phyloP scores from a whole-genome alignment of 2,888 invertebrate genomes.

The Rhopalosiphum nymphaeae region DNA sequence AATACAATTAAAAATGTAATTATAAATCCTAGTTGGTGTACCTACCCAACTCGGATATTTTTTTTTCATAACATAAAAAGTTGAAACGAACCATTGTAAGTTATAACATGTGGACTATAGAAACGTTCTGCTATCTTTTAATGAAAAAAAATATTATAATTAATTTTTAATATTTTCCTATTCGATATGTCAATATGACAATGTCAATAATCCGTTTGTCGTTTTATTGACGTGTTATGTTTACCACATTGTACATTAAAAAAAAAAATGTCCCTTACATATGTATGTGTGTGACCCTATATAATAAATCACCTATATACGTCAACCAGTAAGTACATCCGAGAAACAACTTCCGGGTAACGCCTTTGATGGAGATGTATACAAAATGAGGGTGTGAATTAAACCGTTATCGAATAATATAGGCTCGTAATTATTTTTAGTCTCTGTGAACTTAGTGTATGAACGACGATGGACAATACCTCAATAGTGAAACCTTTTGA shows the following conservation, averaged over 20 bases:
- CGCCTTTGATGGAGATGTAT: slow-evolving; percentile 39
- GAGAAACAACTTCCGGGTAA: slow-evolving; percentile 55
- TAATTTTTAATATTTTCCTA: not conserved
- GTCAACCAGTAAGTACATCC: slow-evolving; percentile 46
- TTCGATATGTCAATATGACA: not conserved
- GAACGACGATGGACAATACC: not conserved
- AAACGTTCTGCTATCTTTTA: not conserved
- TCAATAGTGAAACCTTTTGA: not conserved
- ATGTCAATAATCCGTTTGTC: not conserved
- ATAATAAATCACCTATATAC: slow-evolving; percentile 51
- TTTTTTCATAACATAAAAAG: not conserved
- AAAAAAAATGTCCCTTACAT: not conserved
- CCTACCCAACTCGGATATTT: not conserved
- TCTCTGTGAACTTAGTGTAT: not conserved
- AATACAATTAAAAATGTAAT: slow-evolving; percentile 44
- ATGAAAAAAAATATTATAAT: not conserved
- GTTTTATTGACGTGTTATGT: slow-evolving; percentile 26
- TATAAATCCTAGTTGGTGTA: not conserved
- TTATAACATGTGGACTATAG: not conserved
- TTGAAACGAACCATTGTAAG: not conserved
- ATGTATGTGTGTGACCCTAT: slow-evolving; percentile 13
- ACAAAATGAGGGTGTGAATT: slow-evolving; percentile 23
- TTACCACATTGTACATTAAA: not conserved
- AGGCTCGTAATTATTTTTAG: not conserved
- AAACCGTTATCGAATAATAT: slow-evolving; percentile 40